Conservation (phyloP, 2,113 vertebrate species). For the Turdus rufiventris region DNA sequence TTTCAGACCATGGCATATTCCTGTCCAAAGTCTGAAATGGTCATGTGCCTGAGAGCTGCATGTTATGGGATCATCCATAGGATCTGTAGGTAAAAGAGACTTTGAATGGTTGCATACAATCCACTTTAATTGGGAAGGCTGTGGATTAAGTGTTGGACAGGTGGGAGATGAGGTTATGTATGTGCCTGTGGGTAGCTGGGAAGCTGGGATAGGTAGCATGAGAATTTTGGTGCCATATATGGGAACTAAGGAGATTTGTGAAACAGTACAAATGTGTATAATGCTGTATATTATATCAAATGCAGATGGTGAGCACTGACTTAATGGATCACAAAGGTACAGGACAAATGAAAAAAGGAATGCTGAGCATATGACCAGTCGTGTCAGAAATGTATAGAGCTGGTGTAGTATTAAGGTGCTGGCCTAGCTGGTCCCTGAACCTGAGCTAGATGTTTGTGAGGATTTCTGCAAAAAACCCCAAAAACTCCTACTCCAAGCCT, state of each 20-base stretch:
- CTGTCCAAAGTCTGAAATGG: neutral
- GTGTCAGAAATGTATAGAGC: neutral
- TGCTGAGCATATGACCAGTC: neutral
- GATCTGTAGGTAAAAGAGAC: neutral
- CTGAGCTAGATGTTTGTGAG: neutral
- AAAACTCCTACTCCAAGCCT: neutral
- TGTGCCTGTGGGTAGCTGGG: neutral
- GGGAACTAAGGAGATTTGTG: neutral
- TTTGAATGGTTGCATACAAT: neutral
- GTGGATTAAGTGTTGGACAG: neutral
- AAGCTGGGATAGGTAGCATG: neutral
- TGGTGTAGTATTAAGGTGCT: neutral
- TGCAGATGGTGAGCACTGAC: neutral
- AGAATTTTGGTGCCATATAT: neutral
- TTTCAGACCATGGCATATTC: neutral
- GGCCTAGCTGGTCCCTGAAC: neutral
- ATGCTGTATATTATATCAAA: neutral
- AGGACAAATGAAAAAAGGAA: neutral
- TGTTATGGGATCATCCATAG: neutral
- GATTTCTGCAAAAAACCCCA: neutral
- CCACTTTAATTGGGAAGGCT: neutral
- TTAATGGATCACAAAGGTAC: neutral
- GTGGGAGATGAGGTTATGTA: neutral
- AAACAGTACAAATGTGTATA: neutral
- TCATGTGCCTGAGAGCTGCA: neutral